phyloP scores from a whole-genome alignment of 2,888 invertebrate species.

The Cephus nigrinus region DNA sequence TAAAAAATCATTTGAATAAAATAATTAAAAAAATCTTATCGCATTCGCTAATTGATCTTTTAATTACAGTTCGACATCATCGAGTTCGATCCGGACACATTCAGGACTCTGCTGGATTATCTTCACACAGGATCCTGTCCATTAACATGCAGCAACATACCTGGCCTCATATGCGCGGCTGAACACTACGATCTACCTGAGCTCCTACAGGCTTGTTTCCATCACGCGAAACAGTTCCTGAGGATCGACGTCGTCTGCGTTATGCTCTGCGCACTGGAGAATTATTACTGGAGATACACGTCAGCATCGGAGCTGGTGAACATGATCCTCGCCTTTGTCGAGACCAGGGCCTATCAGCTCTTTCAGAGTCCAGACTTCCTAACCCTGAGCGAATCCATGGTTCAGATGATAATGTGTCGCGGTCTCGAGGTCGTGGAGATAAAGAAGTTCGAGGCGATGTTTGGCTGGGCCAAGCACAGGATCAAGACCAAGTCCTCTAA shows the following conservation, averaged over 20 bases:
- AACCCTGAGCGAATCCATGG: slow-evolving; percentile 92
- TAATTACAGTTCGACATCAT: slow-evolving; percentile 86
- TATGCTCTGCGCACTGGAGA: slow-evolving; percentile 92
- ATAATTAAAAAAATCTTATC: background rate
- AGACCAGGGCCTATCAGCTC: slow-evolving; percentile 85
- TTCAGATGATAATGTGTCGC: slow-evolving; percentile 94
- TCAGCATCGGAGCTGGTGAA: slow-evolving; percentile 94
- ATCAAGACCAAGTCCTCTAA: slow-evolving; percentile 75
- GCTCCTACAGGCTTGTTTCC: slow-evolving; percentile 92
- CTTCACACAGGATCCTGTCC: slow-evolving; percentile 94
- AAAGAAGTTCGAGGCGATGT: slow-evolving; percentile 92
- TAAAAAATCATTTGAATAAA: slow-evolving; percentile 48
- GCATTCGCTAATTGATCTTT: background rate
- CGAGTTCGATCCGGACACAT: slow-evolving; percentile 94
- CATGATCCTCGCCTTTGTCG: slow-evolving; percentile 92
- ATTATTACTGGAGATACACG: slow-evolving; percentile 95
- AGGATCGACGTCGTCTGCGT: slow-evolving; percentile 93
- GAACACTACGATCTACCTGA: slow-evolving; percentile 95
- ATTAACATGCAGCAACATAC: slow-evolving; percentile 90
- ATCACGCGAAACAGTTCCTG: slow-evolving; percentile 93
- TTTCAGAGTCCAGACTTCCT: slow-evolving; percentile 88
- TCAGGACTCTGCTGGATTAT: slow-evolving; percentile 90
- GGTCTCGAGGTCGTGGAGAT: slow-evolving; percentile 90
- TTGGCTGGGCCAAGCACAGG: slow-evolving; percentile 88
- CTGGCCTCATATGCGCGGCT: slow-evolving; percentile 92